Percentiles rank a stretch among this genome's conserved stretches.
Evolutionary conservation across 2,113 vertebrate species (phyloP).

Genomic region (Cacatua alba): DNA sequence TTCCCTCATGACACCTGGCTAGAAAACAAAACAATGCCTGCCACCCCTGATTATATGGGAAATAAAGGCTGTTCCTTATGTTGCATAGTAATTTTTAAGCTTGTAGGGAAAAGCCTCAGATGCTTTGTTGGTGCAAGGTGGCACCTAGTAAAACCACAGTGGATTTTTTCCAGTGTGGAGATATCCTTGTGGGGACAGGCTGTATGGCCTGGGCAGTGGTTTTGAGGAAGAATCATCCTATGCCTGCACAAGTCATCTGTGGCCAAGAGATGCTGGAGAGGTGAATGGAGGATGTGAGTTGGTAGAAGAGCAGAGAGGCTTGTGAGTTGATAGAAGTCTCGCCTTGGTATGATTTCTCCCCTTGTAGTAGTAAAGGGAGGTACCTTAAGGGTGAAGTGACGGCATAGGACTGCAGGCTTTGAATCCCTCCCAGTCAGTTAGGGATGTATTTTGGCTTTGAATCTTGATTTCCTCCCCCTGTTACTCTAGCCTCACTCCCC

Average conservation of each 20-base stretch:
- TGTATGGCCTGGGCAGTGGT: not conserved
- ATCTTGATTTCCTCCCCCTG: not conserved
- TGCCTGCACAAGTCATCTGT: not conserved
- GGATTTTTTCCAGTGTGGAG: not conserved
- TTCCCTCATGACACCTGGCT: not conserved
- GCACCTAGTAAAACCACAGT: not conserved
- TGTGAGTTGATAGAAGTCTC: too few relatives aligned
- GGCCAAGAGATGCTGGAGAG: accelerated
- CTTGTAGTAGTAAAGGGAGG: not conserved
- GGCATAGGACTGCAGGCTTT: not conserved
- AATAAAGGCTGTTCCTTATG: not conserved
- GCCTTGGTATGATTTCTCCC: not conserved
- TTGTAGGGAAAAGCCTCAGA: not conserved
- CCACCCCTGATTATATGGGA: not conserved
- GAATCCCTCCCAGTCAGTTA: not conserved
- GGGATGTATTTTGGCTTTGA: not conserved
- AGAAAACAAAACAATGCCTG: not conserved
- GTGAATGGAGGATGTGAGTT: not conserved
- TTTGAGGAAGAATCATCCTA: not conserved
- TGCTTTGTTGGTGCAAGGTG: not conserved
- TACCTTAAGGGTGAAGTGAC: not conserved
- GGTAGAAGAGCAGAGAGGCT: too few relatives aligned
- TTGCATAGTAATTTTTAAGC: not conserved
- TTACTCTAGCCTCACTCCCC: not conserved
- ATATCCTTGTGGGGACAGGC: not conserved